These are phyloP conservation scores for Lagopus leucura DNA, from an alignment of 2,113 vertebrate genomes.

Conservation along the genomic window DNA sequence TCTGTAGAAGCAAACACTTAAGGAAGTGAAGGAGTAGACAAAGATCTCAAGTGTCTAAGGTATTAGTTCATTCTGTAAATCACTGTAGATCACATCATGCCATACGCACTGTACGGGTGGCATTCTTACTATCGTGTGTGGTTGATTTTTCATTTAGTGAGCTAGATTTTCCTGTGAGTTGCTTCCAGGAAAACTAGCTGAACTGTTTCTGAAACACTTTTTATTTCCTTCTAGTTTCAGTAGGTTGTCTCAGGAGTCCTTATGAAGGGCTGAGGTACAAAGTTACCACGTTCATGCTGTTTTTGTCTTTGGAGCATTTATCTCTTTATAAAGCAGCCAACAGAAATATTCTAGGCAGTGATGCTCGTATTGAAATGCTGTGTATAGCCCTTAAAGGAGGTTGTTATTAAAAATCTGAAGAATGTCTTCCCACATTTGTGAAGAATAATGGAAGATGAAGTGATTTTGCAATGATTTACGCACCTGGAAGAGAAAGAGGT, in stretches of 20 bases:
- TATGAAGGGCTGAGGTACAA: neutral
- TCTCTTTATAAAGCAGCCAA: neutral
- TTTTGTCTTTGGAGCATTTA: neutral
- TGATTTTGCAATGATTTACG: neutral
- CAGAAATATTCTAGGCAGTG: neutral
- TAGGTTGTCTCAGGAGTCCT: neutral
- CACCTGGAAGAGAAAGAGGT: neutral
- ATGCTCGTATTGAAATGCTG: neutral
- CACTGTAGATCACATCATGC: neutral
- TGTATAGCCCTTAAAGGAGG: neutral
- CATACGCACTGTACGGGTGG: rapidly evolving
- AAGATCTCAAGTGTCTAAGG: neutral
- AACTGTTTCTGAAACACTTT: neutral
- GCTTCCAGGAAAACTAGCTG: neutral
- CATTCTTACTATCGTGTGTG: rapidly evolving
- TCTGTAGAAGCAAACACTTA: neutral
- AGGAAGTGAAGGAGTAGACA: neutral
- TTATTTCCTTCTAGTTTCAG: neutral
- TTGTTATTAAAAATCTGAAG: neutral
- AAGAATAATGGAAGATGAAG: neutral
- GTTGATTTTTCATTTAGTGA: neutral
- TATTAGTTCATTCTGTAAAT: neutral
- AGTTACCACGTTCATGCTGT: rapidly evolving
- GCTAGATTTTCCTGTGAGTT: neutral
- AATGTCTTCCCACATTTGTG: neutral